Base-by-base conservation (phyloP, 2,113 vertebrate genomes). In the Tenebrosternarchus preto region DNA sequence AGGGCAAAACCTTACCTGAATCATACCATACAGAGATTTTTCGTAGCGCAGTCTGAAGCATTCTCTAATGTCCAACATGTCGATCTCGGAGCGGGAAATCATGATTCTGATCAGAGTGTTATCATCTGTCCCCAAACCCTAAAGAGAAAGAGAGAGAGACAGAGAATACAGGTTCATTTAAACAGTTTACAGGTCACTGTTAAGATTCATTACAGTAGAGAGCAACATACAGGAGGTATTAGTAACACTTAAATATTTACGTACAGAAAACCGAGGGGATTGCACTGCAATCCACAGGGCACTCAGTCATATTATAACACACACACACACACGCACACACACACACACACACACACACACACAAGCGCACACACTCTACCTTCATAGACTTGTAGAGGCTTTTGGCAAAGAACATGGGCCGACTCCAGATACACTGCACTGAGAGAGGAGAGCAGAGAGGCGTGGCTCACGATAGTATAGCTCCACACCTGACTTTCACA, bases 311-410 rank as follows among this genome's bases (percentile, higher is more conserved):
- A 31, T 33, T 15, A 33, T 29, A 11, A 67, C 39, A 66, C 6
- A 68, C 27, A 68, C 7, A 15, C n/a, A 33, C 19, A 56, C 71
- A 56, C 29, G 76, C 15, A 79, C 12, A 63, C 7, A 69, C 15
- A 56, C 6, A 6, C 11, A 22, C 68, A 70, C 19, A 70, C 68
- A 70, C 11, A 33, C 71, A 73, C 19, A 73, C 27, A 73, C 19
- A 73, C 72, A 36, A 8, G 31, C 27, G 39, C 0, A 16, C 70
- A 27, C 0, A 46, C 71, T 19, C 87, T 89, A 99, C 98, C 95
- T 98, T 98, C 97, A 99, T 98, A 78, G 97, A 94, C 86, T 96
- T 98, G 92, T 96, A 95, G 12, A 99, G 95, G 50, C 94, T 92
- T 75, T 89, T 95, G 67, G 97, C 96, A 78, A 96, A 98, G 89